Evolutionary conservation across 2,113 vertebrate species (phyloP), one percentile per base, ranked within the genome.

Genomic region (Promerops cafer): DNA sequence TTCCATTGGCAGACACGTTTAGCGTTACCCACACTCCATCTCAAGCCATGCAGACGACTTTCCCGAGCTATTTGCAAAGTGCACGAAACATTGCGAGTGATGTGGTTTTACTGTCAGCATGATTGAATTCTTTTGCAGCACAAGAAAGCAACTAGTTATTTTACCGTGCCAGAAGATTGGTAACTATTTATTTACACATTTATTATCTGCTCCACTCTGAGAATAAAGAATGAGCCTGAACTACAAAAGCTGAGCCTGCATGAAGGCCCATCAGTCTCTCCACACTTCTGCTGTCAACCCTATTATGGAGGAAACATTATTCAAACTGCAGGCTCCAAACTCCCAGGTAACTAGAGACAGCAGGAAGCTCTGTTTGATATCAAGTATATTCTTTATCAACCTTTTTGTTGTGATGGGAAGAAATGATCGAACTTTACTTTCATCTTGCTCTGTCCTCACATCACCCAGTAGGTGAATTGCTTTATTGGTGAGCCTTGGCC

Each of bases 251-350:
- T 87, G 93, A 96, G 97, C 77, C 98, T 93, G 98, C 98, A 97
- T 98, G 99, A 98, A 97, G 97, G 97, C 98, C 98, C 98, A 99
- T 99, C 98, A 98, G 97, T 99, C 99, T 99, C 99, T 99, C 99
- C 99, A 99, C 99, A 99, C 99, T 99, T 99, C 98, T 99, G 99
- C 99, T 99, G 99, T 99, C 99, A 98, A 92, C 78, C 94, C 97
- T 97, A 98, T 99, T 99, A 99, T 99, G 96, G 96, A 94, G 76
- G 88, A 97, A 96, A 96, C 99, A 99, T 99, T 99, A 98, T 98
- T 99, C 97, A 98, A 98, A 97, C 98, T 96, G 94, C 97, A 98
- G 98, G 98, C 96, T 97, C 97, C 97, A 97, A 98, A 98, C 98
- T 99, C 99, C 99, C 98, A 99, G 99, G 99, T 99, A 99, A 99